Evolutionary conservation across 2,113 vertebrate genomes (phyloP).

Genomic region (Silurus glanis): DNA sequence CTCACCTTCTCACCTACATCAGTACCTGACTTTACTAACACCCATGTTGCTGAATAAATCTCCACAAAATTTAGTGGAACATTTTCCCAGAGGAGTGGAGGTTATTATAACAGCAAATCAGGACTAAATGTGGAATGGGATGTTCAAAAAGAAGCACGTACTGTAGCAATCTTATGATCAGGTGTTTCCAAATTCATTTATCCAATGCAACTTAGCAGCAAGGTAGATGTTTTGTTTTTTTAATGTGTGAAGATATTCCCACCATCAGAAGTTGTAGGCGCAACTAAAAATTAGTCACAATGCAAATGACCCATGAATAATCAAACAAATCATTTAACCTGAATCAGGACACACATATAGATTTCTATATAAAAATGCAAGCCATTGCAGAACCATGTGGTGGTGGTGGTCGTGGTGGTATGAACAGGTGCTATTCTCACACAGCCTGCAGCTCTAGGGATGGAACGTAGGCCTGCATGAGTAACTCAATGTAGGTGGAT

Average conservation of each 20-base stretch:
- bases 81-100: no score
- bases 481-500: conserved; percentile 17
- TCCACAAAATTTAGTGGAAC: no score
- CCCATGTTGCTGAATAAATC: no score
- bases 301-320: neutral
- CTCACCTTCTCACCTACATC: no score
- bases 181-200: neutral
- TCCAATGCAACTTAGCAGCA: neutral
- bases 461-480: conserved; percentile 3
- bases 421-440: neutral
- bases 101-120: no score
- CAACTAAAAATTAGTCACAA: neutral
- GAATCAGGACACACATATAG: neutral
- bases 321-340: neutral
- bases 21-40: no score
- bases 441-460: neutral
- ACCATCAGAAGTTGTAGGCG: neutral
- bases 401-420: neutral
- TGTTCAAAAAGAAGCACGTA: no score
- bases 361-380: neutral
- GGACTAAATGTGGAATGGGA: no score
- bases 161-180: no score
- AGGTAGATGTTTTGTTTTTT: neutral
- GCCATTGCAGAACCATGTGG: neutral
- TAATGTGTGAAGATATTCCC: neutral